Evolutionary conservation across 2,888 invertebrate genomes (phyloP).

Genomic region (Eurois occulta): DNA sequence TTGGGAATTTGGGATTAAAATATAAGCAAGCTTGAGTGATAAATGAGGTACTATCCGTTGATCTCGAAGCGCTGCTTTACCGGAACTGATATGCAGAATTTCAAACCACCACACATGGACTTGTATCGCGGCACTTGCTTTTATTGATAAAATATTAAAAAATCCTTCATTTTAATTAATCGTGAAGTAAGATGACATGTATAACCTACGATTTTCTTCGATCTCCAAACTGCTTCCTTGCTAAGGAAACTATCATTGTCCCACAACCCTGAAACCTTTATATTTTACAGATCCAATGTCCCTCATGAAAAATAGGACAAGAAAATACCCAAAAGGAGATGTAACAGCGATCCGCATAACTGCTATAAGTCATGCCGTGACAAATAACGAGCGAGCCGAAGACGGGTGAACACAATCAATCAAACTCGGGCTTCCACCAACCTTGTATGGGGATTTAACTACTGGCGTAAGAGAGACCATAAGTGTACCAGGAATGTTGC

Average conservation of each 20-base stretch:
- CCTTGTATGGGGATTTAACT: conserved; percentile 19
- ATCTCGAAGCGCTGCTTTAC: background rate
- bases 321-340: conserved; percentile 42
- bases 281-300: conserved; percentile 28
- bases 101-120: background rate
- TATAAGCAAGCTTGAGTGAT: conserved; percentile 29
- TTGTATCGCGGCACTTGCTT: background rate
- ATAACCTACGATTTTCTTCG: background rate
- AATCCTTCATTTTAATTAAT: no score
- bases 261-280: conserved; percentile 23
- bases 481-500: background rate
- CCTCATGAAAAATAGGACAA: conserved; percentile 45
- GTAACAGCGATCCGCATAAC: conserved; percentile 52
- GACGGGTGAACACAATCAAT: conserved; percentile 48
- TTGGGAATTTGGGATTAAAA: conserved; percentile 34
- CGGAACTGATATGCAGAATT: background rate
- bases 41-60: background rate
- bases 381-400: conserved; percentile 46
- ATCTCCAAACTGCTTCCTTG: background rate
- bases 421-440: conserved; percentile 32
- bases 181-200: background rate
- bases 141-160: no score
- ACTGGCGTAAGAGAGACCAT: background rate
- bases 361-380: conserved; percentile 55
- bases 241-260: background rate